Evolutionary conservation across 1,140 invertebrate genomes (phyloP).

Genomic region (Augochlora pura): DNA sequence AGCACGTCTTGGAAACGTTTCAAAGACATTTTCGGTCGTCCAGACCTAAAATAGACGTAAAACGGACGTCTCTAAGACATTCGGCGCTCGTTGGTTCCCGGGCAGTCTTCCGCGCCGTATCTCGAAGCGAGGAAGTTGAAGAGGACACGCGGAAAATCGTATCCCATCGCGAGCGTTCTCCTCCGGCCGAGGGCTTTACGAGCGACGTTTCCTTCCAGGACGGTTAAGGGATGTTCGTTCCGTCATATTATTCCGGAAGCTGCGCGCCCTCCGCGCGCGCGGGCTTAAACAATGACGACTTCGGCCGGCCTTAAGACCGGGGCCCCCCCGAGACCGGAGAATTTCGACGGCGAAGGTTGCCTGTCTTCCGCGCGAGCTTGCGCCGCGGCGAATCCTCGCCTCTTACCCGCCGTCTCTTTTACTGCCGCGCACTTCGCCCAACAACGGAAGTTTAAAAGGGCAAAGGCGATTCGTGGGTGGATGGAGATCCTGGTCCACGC

Average conservation of each 20-base stretch:
- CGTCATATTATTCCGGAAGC: background rate
- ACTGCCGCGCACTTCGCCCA: background rate
- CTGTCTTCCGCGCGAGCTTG: background rate
- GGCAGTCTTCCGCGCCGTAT: no score
- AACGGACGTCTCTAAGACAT: no score
- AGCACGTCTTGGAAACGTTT: no score
- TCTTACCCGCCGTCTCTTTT: background rate
- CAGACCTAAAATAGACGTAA: no score
- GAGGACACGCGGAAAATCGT: background rate
- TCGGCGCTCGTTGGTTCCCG: no score
- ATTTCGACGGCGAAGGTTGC: background rate
- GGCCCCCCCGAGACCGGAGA: background rate
- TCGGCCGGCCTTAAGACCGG: background rate
- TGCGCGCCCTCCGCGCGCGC: background rate
- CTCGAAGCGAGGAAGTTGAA: background rate
- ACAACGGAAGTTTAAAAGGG: background rate
- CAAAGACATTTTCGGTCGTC: no score
- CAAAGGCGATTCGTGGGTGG: background rate
- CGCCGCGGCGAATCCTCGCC: background rate
- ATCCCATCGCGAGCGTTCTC: conserved; percentile 11
- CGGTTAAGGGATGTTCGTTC: conserved; percentile 7
- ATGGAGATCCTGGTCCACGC: no score
- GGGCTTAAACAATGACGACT: conserved; percentile 3
- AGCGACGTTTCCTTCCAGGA: background rate
- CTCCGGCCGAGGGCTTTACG: conserved; percentile 6